Evolutionary conservation across 2,888 invertebrate genomes (phyloP), one percentile per base, ranked within the genome.

Genomic region (Rhingia campestris): DNA sequence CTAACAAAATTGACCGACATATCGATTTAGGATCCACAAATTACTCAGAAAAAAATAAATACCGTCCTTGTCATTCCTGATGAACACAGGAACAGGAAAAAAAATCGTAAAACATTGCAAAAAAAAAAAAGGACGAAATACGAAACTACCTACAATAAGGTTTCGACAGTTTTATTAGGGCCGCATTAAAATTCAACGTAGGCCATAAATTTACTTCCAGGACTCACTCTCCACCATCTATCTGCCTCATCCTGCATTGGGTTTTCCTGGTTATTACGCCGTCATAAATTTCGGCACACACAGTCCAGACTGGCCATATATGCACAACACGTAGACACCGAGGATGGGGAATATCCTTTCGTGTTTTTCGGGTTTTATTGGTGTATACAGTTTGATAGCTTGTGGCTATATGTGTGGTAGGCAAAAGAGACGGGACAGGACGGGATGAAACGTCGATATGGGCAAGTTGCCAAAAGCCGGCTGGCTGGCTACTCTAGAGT

Each of bases 111-210:
- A 53, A 35, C n/a, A 61, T 32, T 30, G 30, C 1, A 14, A 4
- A 14, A 33, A 35, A 69, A 37, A 49, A 67, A 73, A 67, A 73
- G 47, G 39, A 51, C 22, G 64, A 58, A 72, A 51, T 22, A 47
- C 39, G 22, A 53, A n/a, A 59, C 9, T 6, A 72, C 39, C 14
- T 58, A 33, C 64, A 70, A 67, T 43, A 72, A 51, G 43, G 7
- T 37, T 80, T 70, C 63, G 81, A 81, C 75, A 70, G 64, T 81
- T 81, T 75, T 81, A 81, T 70, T 75, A 75, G 64, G 70, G 81
- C 75, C 10, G 81, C 75, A 81, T 81, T 81, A 70, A 81, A 81
- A 75, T 81, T 81, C 74, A 69, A 75, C 74, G 41, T 81, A 30
- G 49, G 43, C 37, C 58, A 81, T 81, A 81, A 70, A 75, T 81